Evolutionary conservation across 2,888 invertebrate species (phyloP), one percentile per base, ranked within the genome.

Genomic region (Mayetiola destructor): DNA sequence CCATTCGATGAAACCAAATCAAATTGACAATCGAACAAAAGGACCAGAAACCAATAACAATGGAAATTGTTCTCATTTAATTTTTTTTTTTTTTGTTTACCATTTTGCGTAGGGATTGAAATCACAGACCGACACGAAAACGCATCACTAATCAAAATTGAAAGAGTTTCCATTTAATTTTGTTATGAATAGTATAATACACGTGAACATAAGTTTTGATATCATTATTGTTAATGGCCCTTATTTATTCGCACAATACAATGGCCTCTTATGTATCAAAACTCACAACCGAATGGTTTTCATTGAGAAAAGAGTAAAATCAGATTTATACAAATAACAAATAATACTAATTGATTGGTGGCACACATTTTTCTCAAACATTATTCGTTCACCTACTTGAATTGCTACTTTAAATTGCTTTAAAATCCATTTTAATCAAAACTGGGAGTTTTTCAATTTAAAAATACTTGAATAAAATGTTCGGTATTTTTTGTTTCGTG

Each of bases 61-160:
- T 23, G 48, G 9, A 27, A 48, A 27, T 18, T n/a, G n/a, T n/a
- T n/a, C n/a, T n/a, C n/a, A n/a, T n/a, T n/a, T n/a, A n/a, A n/a
- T n/a, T n/a, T n/a, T n/a, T n/a, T n/a, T n/a, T n/a, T n/a, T n/a
- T n/a, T n/a, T n/a, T n/a, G n/a, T n/a, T n/a, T n/a, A n/a, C 16
- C 8, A 48, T 48, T 48, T 27, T 48, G 27, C 27, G 3, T n/a
- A 23, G 27, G 27, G 27, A 48, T n/a, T n/a, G n/a, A 48, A 48
- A 48, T 48, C 48, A 48, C 42, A 42, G 21, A 42, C 42, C 23
- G 23, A 42, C 23, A 4, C 27, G 4, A 9, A 48, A 48, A 27
- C 48, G 48, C 5, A 48, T 48, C 48, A 48, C 48, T 48, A 48
- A 48, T 48, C 48, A 48, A 48, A 48, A 48, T 48, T 48, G 48